Base-by-base conservation (phyloP, 1,140 invertebrate genomes). In the Rhagoletis zephyria region DNA sequence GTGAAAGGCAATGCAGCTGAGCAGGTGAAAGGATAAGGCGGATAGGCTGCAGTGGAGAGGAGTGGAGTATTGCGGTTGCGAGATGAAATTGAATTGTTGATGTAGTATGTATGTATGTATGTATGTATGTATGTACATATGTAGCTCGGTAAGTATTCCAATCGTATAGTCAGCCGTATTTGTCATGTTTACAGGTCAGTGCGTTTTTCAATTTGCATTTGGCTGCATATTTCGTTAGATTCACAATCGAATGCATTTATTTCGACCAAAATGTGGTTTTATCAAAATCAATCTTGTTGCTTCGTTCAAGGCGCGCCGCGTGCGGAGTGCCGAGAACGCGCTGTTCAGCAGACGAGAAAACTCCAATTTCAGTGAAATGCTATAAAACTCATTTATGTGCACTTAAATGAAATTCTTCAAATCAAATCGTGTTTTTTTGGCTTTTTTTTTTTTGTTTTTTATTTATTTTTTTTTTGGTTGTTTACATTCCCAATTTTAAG, bases 151-250 rank as follows among this genome's bases (percentile, higher is more conserved):
- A 81, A 81, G 48, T 12, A 81, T 81, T 42, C 7, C 74, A 19
- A 10, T 56, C 45, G 74, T 81, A 81, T 81, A 56, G 16, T n/a
- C 74, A 19, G 19, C 19, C 45, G 74, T 81, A 81, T 81, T 81
- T 81, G 74, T 81, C 74, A 56, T 81, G 74, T 81, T 81, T 81
- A 81, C 74, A 81, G 74, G 74, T 81, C 74, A 81, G 74, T 81
- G 74, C 10, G 48, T 81, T 81, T 81, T 81, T 81, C 74, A 81
- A 81, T 81, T 81, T 81, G 74, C 48, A 81, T 81, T 81, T 81
- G 9, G 48, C 48, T 81, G 48, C n/a, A 56, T 59, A 56, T 67
- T 81, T 81, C 48, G 74, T 56, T 81, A 81, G 48, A 81, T 81
- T 81, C n/a, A 81, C 48, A 81, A 81, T 81, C 74, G 48, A 81